Evolutionary conservation across 2,888 invertebrate genomes (phyloP), one percentile per base, ranked within the genome.

Genomic region (Sisyra nigra): DNA sequence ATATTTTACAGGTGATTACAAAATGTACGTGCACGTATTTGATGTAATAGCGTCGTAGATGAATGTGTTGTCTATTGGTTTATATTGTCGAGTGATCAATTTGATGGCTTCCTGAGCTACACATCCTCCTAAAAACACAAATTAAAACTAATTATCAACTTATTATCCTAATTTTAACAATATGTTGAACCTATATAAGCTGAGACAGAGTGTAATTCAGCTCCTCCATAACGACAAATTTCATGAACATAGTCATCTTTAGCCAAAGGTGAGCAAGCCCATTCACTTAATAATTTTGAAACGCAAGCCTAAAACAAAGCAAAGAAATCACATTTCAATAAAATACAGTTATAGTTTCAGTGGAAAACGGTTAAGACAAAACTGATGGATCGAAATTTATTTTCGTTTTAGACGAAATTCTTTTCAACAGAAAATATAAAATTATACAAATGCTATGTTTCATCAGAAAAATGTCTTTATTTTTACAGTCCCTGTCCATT

Each of bases 51-150:
- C 94, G 69, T 97, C 94, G 65, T 92, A 94, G 51, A 98, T 79
- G 61, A 89, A 87, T 0, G 89, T 91, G 63, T 97, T 96, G 63
- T 94, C 81, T 44, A 98, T 73, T 31, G 97, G 97, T 55, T 91
- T 86, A 63, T 93, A 98, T 67, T 98, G 98, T 55, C 80, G 78
- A 2, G 97, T 97, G 44, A 96, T 74, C 45, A 98, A 69, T 68
- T 98, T 98, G 49, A 96, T 91, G 3, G 81, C 80, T 69, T 97
- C 97, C 57, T 98, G 97, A 6, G 96, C 94, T 18, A 86, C 85
- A 58, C 91, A 84, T 3, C 96, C 97, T 48, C 85, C 88, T 62
- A 58, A 46, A 55, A 62, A 40, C 32, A 41, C 41, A 45, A 42
- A 30, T 42, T 19, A 42, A 41, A n/a, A n/a, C n/a, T n/a, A n/a